Evolutionary conservation across 2,888 invertebrate species (phyloP).

Genomic region (Philereme vetulata): DNA sequence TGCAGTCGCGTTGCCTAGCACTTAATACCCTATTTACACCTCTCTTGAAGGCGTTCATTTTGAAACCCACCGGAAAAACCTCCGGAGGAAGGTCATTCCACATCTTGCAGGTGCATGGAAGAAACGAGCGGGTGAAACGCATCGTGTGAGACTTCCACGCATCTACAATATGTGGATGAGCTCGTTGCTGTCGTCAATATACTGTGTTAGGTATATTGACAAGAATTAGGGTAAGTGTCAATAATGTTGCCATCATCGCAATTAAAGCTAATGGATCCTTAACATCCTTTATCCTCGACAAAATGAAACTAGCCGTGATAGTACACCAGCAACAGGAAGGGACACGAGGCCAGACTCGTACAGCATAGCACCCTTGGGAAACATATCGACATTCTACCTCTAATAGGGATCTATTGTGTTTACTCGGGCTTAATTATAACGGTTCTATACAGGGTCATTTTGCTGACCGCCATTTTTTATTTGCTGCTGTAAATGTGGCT

Average conservation of each 20-base stretch:
- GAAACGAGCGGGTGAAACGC: no score
- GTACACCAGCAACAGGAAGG: constrained; percentile 31
- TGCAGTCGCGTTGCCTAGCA: no score
- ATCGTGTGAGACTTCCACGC: no score
- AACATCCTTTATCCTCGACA: constrained; percentile 2
- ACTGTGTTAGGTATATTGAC: no score
- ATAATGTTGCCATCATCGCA: not conserved
- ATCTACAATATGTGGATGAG: no score
- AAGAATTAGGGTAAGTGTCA: no score
- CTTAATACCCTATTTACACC: no score
- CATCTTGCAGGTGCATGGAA: no score
- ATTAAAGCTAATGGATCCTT: not conserved
- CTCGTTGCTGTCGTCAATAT: no score
- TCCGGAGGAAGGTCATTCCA: no score
- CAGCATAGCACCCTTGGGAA: constrained; percentile 58
- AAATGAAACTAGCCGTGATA: constrained; percentile 17
- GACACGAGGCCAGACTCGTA: constrained; percentile 30
- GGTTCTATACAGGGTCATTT: constrained; percentile 33
- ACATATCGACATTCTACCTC: constrained; percentile 57
- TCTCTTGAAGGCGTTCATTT: no score
- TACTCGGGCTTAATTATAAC: constrained; percentile 54
- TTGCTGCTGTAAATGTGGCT: constrained; percentile 15
- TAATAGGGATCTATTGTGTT: constrained; percentile 72
- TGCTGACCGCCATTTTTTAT: constrained; percentile 24
- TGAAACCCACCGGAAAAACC: no score